Conservation (phyloP, 2,888 invertebrate genomes). For the Esperia sulphurella region DNA sequence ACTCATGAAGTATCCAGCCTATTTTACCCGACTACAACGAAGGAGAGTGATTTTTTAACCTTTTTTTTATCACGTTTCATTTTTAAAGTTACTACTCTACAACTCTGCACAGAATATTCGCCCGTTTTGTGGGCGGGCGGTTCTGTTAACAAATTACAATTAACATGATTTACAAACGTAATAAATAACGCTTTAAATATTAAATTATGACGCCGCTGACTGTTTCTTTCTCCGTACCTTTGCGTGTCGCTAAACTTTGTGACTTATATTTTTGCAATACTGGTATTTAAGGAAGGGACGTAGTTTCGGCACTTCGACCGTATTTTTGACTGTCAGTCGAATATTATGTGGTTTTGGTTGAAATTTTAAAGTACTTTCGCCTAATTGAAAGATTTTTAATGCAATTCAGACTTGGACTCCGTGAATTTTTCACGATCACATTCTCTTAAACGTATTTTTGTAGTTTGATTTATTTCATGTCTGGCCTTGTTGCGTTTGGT, state of each 20-base stretch:
- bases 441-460: too few species aligned
- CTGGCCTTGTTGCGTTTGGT: too few species aligned
- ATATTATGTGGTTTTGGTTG: too few species aligned
- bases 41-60: too few species aligned
- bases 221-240: slow-evolving; percentile 32
- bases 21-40: too few species aligned
- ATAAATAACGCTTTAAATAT: slow-evolving; percentile 56
- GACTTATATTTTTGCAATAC: slow-evolving; percentile 29
- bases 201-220: slow-evolving; percentile 34
- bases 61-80: too few species aligned
- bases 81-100: too few species aligned
- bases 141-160: slow-evolving; percentile 59
- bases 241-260: slow-evolving; percentile 51
- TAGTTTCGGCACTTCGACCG: background rate
- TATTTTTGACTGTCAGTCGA: background rate
- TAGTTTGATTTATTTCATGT: too few species aligned
- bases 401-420: too few species aligned
- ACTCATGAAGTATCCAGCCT: too few species aligned
- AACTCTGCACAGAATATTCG: slow-evolving; percentile 2
- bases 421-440: too few species aligned
- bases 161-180: slow-evolving; percentile 61
- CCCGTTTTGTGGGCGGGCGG: slow-evolving; percentile 23
- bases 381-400: background rate
- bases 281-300: slow-evolving; percentile 3
- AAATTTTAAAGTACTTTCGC: too few species aligned